Percentiles rank a stretch among this genome's conserved stretches.
Evolutionary conservation across 2,888 invertebrate species (phyloP).

Genomic region (Protodeltote pygarga): DNA sequence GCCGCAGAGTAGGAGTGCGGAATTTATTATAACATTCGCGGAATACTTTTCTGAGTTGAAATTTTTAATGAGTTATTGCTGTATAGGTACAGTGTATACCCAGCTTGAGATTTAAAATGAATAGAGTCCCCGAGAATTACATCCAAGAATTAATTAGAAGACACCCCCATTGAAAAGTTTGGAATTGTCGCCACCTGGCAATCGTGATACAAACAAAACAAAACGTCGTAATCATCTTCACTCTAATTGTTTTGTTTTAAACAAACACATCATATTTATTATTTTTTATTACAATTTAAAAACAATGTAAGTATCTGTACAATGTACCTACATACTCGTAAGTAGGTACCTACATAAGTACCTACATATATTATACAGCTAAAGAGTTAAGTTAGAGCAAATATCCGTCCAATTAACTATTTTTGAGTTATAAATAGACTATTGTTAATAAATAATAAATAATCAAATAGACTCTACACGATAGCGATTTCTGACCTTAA

Average conservation of each 20-base stretch:
- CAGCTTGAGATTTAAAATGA: slow-evolving; percentile 56
- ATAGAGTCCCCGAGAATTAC: slow-evolving; percentile 58
- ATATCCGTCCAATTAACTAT: too few species aligned
- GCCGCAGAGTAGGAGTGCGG: slow-evolving; percentile 34
- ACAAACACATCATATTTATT: slow-evolving; percentile 54
- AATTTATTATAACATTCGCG: slow-evolving; percentile 59
- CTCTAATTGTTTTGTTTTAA: slow-evolving; percentile 56
- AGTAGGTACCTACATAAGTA: too few species aligned
- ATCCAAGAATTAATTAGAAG: slow-evolving; percentile 72
- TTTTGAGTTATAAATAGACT: too few species aligned
- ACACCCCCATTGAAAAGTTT: slow-evolving; percentile 67
- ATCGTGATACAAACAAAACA: slow-evolving; percentile 58
- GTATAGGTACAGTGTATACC: too few species aligned
- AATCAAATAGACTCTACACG: too few species aligned
- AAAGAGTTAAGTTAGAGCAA: too few species aligned
- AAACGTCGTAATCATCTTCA: slow-evolving; percentile 57
- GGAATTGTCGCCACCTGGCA: slow-evolving; percentile 69
- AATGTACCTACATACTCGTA: too few species aligned
- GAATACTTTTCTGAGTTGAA: slow-evolving; percentile 55
- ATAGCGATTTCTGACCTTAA: too few species aligned
- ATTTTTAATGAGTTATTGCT: slow-evolving; percentile 68
- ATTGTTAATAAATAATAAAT: too few species aligned
- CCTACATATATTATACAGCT: too few species aligned
- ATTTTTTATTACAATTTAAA: too few species aligned
- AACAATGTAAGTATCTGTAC: too few species aligned